A percentile compares a stretch with the other conserved stretches of the same genome.
phyloP scores from a whole-genome alignment of 2,888 invertebrate species.

The Macaria notata region DNA sequence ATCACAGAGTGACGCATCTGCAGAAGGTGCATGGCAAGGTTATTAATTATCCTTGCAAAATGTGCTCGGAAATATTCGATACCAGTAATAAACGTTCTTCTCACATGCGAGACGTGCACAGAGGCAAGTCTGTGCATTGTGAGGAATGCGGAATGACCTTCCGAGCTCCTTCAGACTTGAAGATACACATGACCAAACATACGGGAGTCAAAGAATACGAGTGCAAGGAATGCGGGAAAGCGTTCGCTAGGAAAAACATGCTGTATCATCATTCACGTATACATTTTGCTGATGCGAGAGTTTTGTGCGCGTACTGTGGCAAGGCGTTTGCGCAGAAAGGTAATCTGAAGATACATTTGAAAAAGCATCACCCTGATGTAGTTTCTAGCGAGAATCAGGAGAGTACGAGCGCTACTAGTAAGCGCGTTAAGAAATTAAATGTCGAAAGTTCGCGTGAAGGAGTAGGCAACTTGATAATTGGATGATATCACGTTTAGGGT shows the following conservation, averaged over 20 bases:
- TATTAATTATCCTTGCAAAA: slow-evolving; percentile 61
- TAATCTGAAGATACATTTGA: slow-evolving; percentile 63
- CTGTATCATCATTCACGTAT: slow-evolving; percentile 65
- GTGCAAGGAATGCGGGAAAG: slow-evolving; percentile 10
- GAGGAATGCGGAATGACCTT: slow-evolving; percentile 15
- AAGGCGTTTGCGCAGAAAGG: slow-evolving; percentile 67
- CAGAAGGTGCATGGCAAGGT: slow-evolving; percentile 54
- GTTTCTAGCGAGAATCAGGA: background rate
- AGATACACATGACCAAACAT: slow-evolving; percentile 62
- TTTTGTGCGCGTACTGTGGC: slow-evolving; percentile 66
- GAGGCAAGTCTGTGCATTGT: slow-evolving; percentile 55
- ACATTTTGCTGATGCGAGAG: slow-evolving; percentile 66
- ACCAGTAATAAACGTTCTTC: slow-evolving; percentile 57
- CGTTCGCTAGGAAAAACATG: slow-evolving; percentile 57
- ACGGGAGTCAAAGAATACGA: slow-evolving; percentile 50
- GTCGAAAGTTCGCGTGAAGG: no score
- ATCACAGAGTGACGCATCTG: slow-evolving; percentile 55
- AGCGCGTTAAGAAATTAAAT: no score
- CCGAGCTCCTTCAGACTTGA: slow-evolving; percentile 68
- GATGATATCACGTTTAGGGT: no score
- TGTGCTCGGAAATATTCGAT: slow-evolving; percentile 66
- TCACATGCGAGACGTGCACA: slow-evolving; percentile 62
- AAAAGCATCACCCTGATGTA: slow-evolving; percentile 50
- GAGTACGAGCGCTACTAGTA: no score
- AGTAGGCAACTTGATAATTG: no score